phyloP scores from a whole-genome alignment of 1,140 invertebrate genomes.

The Gonatopus flavifemur region DNA sequence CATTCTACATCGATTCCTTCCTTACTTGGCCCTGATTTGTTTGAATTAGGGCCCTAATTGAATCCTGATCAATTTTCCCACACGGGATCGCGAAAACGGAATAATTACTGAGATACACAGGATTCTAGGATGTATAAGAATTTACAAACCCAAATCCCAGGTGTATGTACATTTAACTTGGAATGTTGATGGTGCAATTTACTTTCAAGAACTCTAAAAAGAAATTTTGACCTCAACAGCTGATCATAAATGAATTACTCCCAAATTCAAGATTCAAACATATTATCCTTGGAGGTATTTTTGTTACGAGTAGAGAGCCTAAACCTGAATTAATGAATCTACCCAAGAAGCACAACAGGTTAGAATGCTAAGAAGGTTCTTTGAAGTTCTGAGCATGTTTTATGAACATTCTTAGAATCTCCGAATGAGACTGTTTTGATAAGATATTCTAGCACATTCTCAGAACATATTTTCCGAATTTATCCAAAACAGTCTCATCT shows the following conservation, averaged over 20 bases:
- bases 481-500: too few relatives aligned
- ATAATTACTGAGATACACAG: neutral
- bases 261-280: constrained; percentile 2
- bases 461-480: too few relatives aligned
- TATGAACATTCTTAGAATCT: neutral
- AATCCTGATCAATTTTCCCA: too few relatives aligned
- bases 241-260: too few relatives aligned
- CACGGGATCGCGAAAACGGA: too few relatives aligned
- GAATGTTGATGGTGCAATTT: neutral
- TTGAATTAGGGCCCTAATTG: too few relatives aligned
- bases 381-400: too few relatives aligned
- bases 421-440: neutral
- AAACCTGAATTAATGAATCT: neutral
- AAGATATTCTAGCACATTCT: too few relatives aligned
- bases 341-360: too few relatives aligned
- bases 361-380: neutral
- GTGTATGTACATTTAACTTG: neutral
- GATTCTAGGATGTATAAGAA: neutral
- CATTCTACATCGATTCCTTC: too few relatives aligned
- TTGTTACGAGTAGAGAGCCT: neutral
- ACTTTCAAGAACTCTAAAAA: neutral
- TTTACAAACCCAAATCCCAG: neutral
- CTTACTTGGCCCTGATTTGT: too few relatives aligned
- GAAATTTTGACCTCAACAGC: constrained; percentile 1
- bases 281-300: constrained; percentile 1